Conservation (phyloP, 2,113 vertebrate species). For the Sphaerodactylus townsendi region DNA sequence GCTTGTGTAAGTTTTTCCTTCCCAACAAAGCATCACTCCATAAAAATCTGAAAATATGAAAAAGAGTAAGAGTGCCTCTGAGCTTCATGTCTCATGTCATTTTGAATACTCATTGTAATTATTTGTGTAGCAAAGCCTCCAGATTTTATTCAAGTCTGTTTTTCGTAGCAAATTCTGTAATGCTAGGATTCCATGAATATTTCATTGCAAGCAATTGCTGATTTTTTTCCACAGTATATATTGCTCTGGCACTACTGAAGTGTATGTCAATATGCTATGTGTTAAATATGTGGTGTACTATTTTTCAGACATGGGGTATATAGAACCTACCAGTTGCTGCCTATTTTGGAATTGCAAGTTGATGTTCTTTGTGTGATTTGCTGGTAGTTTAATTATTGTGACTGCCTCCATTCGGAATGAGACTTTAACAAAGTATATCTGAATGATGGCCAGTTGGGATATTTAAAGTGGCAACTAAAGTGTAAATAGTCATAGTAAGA, state of each 20-base stretch:
- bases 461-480: not conserved
- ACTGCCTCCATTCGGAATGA: not conserved
- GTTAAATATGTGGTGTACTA: conserved; percentile 15
- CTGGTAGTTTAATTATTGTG: not conserved
- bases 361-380: not conserved
- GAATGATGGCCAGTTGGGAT: not conserved
- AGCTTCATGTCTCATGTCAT: not conserved
- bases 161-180: not conserved
- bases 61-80: not conserved
- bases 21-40: not conserved
- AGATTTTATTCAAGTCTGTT: not conserved
- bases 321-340: not conserved
- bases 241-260: not conserved
- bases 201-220: not conserved
- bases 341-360: not conserved
- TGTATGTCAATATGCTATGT: conserved; percentile 21
- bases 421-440: not conserved
- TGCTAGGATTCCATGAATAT: not conserved
- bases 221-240: not conserved
- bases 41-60: not conserved
- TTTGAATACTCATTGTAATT: not conserved
- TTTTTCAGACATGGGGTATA: not conserved
- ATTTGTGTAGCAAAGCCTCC: not conserved
- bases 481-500: not conserved
- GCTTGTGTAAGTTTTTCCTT: not conserved